These are phyloP conservation scores for Drosophila nannoptera DNA, from an alignment of 1,140 invertebrate species.

Conservation along the genomic window DNA sequence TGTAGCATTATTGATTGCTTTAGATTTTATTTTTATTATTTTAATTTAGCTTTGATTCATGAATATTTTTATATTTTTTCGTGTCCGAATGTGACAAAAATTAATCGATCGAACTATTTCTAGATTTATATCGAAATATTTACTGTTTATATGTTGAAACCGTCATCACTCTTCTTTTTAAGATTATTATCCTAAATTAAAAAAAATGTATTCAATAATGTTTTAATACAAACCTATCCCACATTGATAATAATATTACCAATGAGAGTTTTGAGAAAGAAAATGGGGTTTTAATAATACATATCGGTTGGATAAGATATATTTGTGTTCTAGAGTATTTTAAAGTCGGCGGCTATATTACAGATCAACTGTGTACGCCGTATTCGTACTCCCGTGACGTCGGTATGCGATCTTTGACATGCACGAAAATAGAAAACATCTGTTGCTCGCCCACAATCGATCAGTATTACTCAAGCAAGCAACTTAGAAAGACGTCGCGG, in stretches of 20 bases:
- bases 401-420: slow-evolving; percentile 36
- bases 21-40: background rate
- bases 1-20: too few relatives aligned
- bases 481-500: slow-evolving; percentile 39
- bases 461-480: slow-evolving; percentile 46
- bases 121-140: background rate
- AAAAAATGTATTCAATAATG: background rate
- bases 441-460: slow-evolving; percentile 13
- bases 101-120: background rate
- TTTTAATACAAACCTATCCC: too few relatives aligned
- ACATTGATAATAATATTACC: too few relatives aligned
- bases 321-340: slow-evolving; percentile 1
- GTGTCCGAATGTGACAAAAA: background rate
- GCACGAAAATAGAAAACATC: slow-evolving; percentile 37
- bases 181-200: background rate
- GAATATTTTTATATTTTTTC: background rate
- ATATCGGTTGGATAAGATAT: slow-evolving; percentile 5
- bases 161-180: background rate
- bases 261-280: background rate
- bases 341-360: background rate
- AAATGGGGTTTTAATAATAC: background rate
- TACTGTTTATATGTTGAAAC: slow-evolving; percentile 12
- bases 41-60: background rate
- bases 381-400: slow-evolving; percentile 47
- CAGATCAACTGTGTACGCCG: background rate